Conservation (phyloP, 2,797 vertebrate species). For the Hippopotamyrus pictus region DNA sequence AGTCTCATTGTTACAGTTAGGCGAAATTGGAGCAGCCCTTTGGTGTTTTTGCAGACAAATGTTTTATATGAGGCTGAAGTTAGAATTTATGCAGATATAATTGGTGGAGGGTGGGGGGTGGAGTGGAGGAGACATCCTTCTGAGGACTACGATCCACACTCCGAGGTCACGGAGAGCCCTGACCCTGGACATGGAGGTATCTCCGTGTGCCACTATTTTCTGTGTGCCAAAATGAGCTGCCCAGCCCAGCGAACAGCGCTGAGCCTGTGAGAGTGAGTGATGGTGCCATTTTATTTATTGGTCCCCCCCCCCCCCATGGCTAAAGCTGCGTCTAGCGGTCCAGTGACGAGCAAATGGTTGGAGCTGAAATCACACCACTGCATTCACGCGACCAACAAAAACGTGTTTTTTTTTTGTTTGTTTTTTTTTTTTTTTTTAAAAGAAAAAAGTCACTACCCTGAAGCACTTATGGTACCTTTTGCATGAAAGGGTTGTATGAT, state of each 20-base stretch:
- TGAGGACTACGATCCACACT: not conserved
- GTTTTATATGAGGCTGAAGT: conserved; percentile 13
- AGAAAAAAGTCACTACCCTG: not conserved
- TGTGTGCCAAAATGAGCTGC: conserved; percentile 32
- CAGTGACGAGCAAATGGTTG: not conserved
- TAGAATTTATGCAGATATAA: not conserved
- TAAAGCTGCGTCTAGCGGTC: not conserved
- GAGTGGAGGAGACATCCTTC: not conserved
- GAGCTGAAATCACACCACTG: not conserved
- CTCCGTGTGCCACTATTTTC: conserved; percentile 2
- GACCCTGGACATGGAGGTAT: not conserved
- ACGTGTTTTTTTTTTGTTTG: not conserved
- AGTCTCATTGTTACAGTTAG: not conserved
- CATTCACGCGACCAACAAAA: not conserved
- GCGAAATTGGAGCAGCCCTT: conserved; percentile 23
- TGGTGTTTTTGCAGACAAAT: conserved; percentile 14
- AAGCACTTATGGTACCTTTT: not conserved
- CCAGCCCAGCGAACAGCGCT: not conserved
- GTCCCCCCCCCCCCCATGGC: conserved; percentile 16
- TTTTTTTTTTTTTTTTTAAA: not conserved
- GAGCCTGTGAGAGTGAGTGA: not conserved
- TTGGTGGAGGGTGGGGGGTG: not conserved
- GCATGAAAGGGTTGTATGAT: not conserved
- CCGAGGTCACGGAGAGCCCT: not conserved
- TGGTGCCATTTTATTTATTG: conserved; percentile 5